Evolutionary conservation across 2,888 invertebrate species (phyloP), one percentile per base, ranked within the genome.

Genomic region (Tenthredo notha): DNA sequence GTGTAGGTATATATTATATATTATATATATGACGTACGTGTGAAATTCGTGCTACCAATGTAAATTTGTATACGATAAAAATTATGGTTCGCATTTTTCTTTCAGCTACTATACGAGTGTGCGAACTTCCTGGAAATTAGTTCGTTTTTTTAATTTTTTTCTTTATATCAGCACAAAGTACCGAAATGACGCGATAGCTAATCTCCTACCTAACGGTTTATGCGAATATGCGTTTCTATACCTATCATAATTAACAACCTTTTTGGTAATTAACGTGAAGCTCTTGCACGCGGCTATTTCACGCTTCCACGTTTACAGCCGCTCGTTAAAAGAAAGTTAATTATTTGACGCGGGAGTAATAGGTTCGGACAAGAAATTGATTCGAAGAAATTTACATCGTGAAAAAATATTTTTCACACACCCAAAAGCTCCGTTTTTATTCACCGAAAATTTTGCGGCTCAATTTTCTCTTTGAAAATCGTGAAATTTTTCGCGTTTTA

Each of bases 191-290:
- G 61, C 75, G 43, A 47, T 43, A 1, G 43, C 47, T 47, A 21
- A 47, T 25, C 9, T 12, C 25, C 61, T 10, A 6, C 37, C 43
- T 67, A 18, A 50, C 18, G 29, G 18, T 21, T 50, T 33, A 40
- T 25, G 18, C 47, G 47, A 75, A 25, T 33, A 21, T 25, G 18
- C 47, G 47, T 47, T 47, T 75, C 6, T 75, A 75, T 25, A 61
- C 25, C 15, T 54, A n/a, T 54, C 18, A n/a, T 77, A 77, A 50
- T 77, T 77, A 50, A 67, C 15, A 77, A 54, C 25, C 25, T 77
- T 77, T 77, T 18, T 77, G 77, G 33, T 77, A 54, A 77, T 50
- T 77, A 77, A 77, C 33, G 50, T 2, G 50, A 1, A 29, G 33
- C 47, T 74, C n/a, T 50, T 1, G 47, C 77, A 77, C 50, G 18